These are phyloP conservation scores for Sphaerodactylus townsendi DNA, from an alignment of 2,113 vertebrate genomes.

Conservation along the genomic window DNA sequence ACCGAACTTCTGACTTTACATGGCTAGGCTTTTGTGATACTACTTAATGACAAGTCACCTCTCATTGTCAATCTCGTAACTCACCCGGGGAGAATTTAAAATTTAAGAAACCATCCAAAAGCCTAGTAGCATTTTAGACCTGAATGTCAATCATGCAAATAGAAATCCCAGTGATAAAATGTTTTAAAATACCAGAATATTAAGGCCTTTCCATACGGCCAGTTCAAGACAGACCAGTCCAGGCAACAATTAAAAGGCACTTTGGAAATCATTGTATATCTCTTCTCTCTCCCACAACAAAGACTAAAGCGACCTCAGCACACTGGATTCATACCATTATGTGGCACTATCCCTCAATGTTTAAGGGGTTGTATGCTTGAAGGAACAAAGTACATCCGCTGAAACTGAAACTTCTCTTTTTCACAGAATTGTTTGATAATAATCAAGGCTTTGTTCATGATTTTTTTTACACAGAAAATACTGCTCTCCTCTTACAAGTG, in stretches of 20 bases:
- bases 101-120: not conserved
- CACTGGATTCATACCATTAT: accelerated
- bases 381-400: not conserved
- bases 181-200: not conserved
- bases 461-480: no score
- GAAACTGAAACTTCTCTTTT: no score
- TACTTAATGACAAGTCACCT: no score
- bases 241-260: not conserved
- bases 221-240: not conserved
- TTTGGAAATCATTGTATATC: not conserved
- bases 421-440: no score
- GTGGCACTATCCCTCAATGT: not conserved
- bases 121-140: not conserved
- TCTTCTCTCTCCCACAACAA: not conserved
- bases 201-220: not conserved
- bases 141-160: not conserved
- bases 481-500: no score
- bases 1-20: not conserved
- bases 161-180: not conserved
- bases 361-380: not conserved
- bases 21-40: accelerated
- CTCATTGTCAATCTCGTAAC: not conserved
- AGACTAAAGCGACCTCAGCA: not conserved
- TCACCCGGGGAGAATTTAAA: not conserved
- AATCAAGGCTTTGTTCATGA: no score